phyloP scores from a whole-genome alignment of 2,888 invertebrate genomes.

The Phrixothrix hirtus region DNA sequence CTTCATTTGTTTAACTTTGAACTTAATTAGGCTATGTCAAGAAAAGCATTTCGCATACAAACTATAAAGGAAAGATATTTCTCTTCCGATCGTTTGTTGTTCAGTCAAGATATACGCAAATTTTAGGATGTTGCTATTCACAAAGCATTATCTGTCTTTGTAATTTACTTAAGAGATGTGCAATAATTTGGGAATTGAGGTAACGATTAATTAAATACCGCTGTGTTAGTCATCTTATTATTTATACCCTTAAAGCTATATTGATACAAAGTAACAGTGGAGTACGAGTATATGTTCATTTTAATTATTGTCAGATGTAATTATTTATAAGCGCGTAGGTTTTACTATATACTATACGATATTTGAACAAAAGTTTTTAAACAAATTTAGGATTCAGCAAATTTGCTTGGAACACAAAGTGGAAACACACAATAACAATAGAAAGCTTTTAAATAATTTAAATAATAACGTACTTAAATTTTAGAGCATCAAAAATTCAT shows the following conservation, averaged over 20 bases:
- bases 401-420: too few relatives aligned
- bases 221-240: slow-evolving; percentile 21
- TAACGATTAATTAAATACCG: slow-evolving; percentile 29
- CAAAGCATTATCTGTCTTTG: slow-evolving; percentile 27
- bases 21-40: slow-evolving; percentile 42
- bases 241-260: slow-evolving; percentile 3
- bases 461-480: too few relatives aligned
- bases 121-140: slow-evolving; percentile 19
- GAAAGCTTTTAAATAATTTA: too few relatives aligned
- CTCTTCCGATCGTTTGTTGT: slow-evolving; percentile 25
- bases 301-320: too few relatives aligned
- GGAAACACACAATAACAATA: too few relatives aligned
- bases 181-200: slow-evolving; percentile 27
- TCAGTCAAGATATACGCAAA: slow-evolving; percentile 14
- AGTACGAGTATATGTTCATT: too few relatives aligned
- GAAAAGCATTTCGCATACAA: slow-evolving; percentile 32
- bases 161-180: slow-evolving; percentile 30
- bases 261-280: background rate
- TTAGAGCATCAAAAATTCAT: too few relatives aligned
- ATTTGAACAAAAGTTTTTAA: too few relatives aligned
- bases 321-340: too few relatives aligned
- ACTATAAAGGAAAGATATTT: slow-evolving; percentile 27
- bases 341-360: too few relatives aligned
- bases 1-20: slow-evolving; percentile 42
- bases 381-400: too few relatives aligned